Base-by-base conservation (phyloP, 2,797 vertebrate genomes). In the Paratrypauchen microcephalus region DNA sequence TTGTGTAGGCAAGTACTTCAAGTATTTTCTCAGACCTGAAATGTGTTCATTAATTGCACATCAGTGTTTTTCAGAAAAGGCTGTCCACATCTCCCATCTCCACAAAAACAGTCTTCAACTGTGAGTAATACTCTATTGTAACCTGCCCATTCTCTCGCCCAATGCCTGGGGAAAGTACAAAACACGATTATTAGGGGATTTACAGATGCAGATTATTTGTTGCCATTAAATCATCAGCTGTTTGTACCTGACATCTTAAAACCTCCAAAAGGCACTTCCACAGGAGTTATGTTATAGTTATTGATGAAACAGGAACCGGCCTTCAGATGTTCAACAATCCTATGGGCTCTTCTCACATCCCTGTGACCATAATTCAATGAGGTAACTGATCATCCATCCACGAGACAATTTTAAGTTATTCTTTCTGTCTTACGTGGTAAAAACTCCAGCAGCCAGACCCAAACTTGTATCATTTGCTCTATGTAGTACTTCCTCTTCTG, bases 61-160 rank as follows among this genome's bases (percentile, higher is more conserved):
- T 41, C 39, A 13, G 19, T 61, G 2, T 24, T 50, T 64, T 65
- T 7, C 89, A 99, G 80, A 99, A 98, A 5, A 91, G 92, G 9
- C 95, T 95, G 72, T 98, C 95, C 80, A 98, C 96, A 0, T 98
- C 92, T 0, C 96, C 97, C 97, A 99, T 97, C 90, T 99, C 97
- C 85, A 99, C 96, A 0, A 91, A 96, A 80, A 99, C 95, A 0
- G 96, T 96, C 94, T 99, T 99, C 65, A 99, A 84, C 74, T 99
- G 98, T 0, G 97, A 94, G 80, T 98, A 99, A 84, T 94, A 92
- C 56, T 99, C 97, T 0, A 97, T 84, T 0, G 97, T 96, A 66
- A 95, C 96, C 63, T 94, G 93, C 68, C 98, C 97, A 0, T 99
- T 99, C 90, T 99, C 97, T 81, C 97, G 93, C 70, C 98, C 97